A percentile compares a stretch with the other conserved stretches of the same genome.
Evolutionary conservation across 2,113 vertebrate genomes (phyloP).

Genomic region (Caretta caretta): DNA sequence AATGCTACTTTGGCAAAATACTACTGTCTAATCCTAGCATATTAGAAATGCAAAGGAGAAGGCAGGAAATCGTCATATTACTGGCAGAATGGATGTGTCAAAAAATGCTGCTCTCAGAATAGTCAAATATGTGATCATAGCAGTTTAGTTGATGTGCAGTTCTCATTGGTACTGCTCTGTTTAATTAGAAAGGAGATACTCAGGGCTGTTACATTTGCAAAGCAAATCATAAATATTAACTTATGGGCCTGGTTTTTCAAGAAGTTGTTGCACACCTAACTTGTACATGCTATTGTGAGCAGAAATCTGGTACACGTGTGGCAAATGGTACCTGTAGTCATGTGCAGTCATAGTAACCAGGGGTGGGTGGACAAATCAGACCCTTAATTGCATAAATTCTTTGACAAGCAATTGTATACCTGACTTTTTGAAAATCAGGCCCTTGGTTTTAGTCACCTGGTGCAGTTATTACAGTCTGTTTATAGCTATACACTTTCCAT

Average conservation of each 20-base stretch:
- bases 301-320: neutral
- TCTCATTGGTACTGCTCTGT: neutral
- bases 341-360: neutral
- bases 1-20: neutral
- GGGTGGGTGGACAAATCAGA: neutral
- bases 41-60: neutral
- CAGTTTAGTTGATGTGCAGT: neutral
- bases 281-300: neutral
- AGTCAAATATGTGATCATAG: neutral
- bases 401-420: neutral
- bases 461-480: neutral
- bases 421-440: neutral
- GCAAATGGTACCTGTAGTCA: neutral
- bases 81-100: neutral
- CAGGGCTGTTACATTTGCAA: neutral
- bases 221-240: neutral
- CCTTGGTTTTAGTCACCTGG: neutral
- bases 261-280: neutral
- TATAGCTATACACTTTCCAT: neutral
- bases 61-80: neutral
- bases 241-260: neutral
- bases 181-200: neutral
- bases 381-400: neutral
- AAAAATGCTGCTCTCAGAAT: neutral
- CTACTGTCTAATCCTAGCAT: neutral